Evolutionary conservation across 2,113 vertebrate species (phyloP).

Genomic region (Anhinga rufa): DNA sequence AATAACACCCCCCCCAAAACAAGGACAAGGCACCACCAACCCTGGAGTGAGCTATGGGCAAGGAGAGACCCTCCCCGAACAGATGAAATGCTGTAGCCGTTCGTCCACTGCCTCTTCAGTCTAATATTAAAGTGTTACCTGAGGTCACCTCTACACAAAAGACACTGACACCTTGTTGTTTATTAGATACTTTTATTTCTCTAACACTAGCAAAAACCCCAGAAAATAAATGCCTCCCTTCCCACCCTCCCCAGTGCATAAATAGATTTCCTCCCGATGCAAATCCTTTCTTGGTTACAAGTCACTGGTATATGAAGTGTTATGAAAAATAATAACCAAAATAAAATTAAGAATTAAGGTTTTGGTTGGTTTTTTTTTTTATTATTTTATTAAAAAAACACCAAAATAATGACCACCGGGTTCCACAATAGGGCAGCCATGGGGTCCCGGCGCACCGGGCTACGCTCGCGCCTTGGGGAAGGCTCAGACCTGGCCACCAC

Average conservation of each 20-base stretch:
- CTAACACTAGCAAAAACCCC: conserved; percentile 74
- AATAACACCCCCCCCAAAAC: neutral
- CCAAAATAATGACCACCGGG: neutral
- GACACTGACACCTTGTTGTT: neutral
- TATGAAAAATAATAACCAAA: conserved; percentile 53
- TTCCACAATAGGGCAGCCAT: neutral
- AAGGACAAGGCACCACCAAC: neutral
- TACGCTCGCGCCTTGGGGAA: neutral
- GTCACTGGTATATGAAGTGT: conserved; percentile 61
- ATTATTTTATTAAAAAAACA: no score
- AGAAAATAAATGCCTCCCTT: neutral
- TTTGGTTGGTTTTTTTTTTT: no score
- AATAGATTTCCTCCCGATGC: conserved; percentile 30
- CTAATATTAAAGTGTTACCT: neutral
- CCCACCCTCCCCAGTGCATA: conserved; percentile 26
- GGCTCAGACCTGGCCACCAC: neutral
- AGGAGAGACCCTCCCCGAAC: neutral
- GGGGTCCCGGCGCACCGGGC: neutral
- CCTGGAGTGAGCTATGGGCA: neutral
- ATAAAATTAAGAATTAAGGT: neutral
- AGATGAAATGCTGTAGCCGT: neutral
- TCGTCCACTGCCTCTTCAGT: neutral
- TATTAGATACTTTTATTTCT: conserved; percentile 70
- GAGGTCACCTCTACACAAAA: conserved; percentile 47
- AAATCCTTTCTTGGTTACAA: conserved; percentile 45